Conservation (phyloP, 2,797 vertebrate species). For the Echeneis naucrates region DNA sequence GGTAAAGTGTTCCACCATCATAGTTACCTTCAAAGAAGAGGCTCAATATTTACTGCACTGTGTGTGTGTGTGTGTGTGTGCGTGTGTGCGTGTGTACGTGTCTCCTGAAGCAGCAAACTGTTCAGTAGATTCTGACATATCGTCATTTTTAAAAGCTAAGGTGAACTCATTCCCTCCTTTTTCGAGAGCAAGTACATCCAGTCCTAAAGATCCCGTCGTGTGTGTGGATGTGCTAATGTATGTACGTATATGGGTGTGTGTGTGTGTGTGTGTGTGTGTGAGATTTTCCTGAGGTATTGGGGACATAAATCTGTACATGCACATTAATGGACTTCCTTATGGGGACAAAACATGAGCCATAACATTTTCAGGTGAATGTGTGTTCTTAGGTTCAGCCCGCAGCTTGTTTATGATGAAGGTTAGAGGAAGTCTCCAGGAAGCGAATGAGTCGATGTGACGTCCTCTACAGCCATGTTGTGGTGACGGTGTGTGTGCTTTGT, state of each 20-base stretch:
- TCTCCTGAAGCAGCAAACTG: slow-evolving; percentile 19
- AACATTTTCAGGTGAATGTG: background rate
- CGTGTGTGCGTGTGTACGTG: no score
- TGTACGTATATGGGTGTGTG: no score
- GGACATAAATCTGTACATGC: background rate
- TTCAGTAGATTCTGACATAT: slow-evolving; percentile 21
- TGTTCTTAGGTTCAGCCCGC: background rate
- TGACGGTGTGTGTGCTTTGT: slow-evolving; percentile 13
- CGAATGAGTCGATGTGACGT: background rate
- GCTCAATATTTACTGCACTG: no score
- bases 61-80: no score
- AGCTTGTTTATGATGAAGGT: no score
- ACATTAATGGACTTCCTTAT: no score
- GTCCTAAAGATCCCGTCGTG: slow-evolving; percentile 28
- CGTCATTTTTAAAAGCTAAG: slow-evolving; percentile 17
- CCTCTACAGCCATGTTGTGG: background rate
- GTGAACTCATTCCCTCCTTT: slow-evolving; percentile 30
- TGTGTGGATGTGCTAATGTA: no score
- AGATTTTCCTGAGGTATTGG: background rate
- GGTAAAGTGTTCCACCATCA: no score
- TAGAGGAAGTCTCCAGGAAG: background rate
- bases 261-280: slow-evolving; percentile 18
- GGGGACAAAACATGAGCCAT: background rate
- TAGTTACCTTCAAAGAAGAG: no score
- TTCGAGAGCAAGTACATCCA: slow-evolving; percentile 22